Percentiles rank a stretch among this genome's conserved stretches.
Conservation (phyloP, 2,113 vertebrate species). For the Melospiza georgiana region DNA sequence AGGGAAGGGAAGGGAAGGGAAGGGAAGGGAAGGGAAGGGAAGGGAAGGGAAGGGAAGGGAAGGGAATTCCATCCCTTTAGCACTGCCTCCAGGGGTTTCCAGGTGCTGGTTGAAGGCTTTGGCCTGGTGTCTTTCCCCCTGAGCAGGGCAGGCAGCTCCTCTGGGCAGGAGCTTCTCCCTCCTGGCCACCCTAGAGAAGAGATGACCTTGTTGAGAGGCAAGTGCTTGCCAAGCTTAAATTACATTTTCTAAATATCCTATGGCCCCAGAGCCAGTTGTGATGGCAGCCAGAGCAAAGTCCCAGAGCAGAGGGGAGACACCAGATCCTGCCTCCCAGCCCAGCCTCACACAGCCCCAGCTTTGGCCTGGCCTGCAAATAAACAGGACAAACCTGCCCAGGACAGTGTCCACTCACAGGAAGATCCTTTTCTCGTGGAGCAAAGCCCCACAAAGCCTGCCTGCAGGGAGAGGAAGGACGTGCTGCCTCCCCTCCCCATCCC, state of each 20-base stretch:
- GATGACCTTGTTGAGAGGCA: neutral
- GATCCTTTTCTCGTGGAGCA: neutral
- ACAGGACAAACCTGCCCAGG: neutral
- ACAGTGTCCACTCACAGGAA: no score
- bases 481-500: neutral
- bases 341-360: neutral
- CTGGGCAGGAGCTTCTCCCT: neutral
- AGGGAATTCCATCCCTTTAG: neutral
- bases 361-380: neutral
- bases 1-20: no score
- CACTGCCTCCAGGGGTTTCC: neutral
- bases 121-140: fast-evolving
- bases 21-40: no score
- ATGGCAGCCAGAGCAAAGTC: neutral
- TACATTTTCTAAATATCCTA: neutral
- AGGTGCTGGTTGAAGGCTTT: neutral
- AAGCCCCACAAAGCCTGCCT: neutral
- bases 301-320: neutral
- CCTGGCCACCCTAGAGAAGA: neutral
- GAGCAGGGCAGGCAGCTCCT: neutral
- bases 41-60: no score
- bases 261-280: neutral
- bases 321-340: fast-evolving
- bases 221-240: neutral
- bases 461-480: fast-evolving